Percentiles rank a stretch among this genome's conserved stretches.
These are phyloP conservation scores for Leptogaster cylindrica DNA, from an alignment of 2,888 invertebrate species.

Conservation along the genomic window DNA sequence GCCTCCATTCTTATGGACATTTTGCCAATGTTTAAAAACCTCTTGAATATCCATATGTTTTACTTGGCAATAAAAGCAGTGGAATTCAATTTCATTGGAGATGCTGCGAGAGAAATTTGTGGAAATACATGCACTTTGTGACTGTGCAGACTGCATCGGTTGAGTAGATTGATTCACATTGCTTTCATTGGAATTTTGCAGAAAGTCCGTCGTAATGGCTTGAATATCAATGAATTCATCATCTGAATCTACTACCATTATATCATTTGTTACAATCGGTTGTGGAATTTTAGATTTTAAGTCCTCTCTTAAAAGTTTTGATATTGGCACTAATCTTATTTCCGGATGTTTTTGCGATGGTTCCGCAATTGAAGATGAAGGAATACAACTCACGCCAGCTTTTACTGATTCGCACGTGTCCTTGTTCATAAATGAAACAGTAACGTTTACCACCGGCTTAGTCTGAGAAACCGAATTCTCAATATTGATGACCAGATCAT, in stretches of 20 bases:
- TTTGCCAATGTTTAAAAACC: background rate
- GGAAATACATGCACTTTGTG: too few species aligned
- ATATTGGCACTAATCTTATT: background rate
- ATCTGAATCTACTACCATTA: too few species aligned
- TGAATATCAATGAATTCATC: background rate
- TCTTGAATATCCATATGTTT: background rate
- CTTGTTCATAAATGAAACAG: background rate
- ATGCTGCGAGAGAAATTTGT: too few species aligned
- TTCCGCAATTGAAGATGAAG: too few species aligned
- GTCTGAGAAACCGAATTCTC: background rate
- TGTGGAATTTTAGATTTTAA: background rate
- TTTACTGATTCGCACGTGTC: too few species aligned
- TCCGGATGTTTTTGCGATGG: too few species aligned
- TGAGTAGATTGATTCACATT: too few species aligned
- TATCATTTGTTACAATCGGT: background rate
- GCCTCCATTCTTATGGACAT: too few species aligned
- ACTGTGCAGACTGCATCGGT: too few species aligned
- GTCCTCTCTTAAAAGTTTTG: background rate
- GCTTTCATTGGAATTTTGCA: too few species aligned
- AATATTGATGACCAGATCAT: too few species aligned
- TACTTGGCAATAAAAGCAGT: background rate
- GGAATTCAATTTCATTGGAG: conserved; percentile 1
- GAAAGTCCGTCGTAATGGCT: background rate
- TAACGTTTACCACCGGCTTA: background rate
- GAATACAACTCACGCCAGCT: too few species aligned